Evolutionary conservation across 1,140 invertebrate genomes (phyloP).

Genomic region (Caenorhabditis briggsae): DNA sequence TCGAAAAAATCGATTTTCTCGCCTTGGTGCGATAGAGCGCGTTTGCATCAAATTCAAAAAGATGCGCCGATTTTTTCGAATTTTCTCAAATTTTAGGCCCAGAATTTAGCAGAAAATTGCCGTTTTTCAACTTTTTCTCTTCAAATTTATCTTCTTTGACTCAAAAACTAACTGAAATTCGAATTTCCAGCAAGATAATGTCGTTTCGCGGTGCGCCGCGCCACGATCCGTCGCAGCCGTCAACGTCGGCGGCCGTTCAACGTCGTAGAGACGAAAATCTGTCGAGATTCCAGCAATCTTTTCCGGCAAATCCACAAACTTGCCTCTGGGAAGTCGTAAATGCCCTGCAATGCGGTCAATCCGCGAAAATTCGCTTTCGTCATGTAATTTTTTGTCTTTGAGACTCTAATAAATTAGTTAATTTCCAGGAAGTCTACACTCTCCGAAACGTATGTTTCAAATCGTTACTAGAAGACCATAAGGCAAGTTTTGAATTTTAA

Average conservation of each 20-base stretch:
- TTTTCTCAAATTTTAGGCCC: conserved; percentile 8
- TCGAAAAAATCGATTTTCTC: too few species aligned
- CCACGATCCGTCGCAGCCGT: background rate
- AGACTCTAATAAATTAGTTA: too few species aligned
- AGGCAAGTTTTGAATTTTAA: background rate
- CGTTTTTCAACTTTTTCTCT: background rate
- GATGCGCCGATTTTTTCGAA: too few species aligned
- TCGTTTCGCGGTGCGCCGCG: background rate
- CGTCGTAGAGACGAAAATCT: conserved; percentile 1
- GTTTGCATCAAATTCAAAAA: background rate
- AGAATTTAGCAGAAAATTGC: background rate
- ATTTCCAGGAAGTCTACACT: background rate
- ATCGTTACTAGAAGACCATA: background rate
- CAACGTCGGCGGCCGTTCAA: background rate
- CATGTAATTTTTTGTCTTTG: too few species aligned
- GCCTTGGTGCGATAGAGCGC: too few species aligned
- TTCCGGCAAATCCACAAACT: background rate
- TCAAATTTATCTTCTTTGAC: background rate
- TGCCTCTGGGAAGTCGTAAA: conserved; percentile 2
- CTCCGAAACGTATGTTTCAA: background rate
- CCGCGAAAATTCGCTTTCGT: too few species aligned
- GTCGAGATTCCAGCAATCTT: background rate
- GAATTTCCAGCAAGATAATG: background rate
- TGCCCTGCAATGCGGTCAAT: too few species aligned
- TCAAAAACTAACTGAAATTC: background rate